A percentile compares a stretch with the other conserved stretches of the same genome.
Conservation (phyloP, 1,140 invertebrate species). For the Agrilus planipennis region DNA sequence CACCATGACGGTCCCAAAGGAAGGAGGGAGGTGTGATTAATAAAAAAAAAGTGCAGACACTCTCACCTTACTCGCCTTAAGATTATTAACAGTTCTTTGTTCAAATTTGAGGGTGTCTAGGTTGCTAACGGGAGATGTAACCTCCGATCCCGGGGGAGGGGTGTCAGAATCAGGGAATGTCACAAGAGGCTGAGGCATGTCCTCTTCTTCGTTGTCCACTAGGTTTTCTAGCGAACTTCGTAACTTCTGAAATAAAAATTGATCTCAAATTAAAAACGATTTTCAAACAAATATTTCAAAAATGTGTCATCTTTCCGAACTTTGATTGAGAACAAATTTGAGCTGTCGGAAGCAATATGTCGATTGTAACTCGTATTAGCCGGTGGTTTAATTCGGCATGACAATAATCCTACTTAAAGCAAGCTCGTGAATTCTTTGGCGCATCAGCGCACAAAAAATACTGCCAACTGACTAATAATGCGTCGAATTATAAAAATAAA, state of each 20-base stretch:
- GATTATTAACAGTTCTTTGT: conserved; percentile 64
- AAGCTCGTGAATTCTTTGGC: no score
- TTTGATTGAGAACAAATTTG: not conserved
- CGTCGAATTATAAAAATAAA: no score
- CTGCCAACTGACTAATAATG: no score
- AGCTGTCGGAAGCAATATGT: not conserved
- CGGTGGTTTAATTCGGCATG: no score
- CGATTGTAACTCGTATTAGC: no score
- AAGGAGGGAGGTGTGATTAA: not conserved
- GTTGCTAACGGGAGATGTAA: conserved; percentile 36
- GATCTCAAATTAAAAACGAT: not conserved
- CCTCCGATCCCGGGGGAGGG: conserved; percentile 44
- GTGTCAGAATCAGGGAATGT: conserved; percentile 63
- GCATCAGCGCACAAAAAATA: no score
- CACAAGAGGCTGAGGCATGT: conserved; percentile 43
- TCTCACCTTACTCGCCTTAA: conserved; percentile 59
- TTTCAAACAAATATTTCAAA: not conserved
- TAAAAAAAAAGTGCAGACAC: not conserved
- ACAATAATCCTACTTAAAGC: no score
- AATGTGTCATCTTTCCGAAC: not conserved
- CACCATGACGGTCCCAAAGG: no score
- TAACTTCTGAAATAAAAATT: not conserved
- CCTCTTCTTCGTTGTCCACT: conserved; percentile 22
- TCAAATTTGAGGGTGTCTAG: conserved; percentile 63
- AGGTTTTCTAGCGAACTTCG: conserved; percentile 9